Conservation (phyloP, 2,888 invertebrate species). For the Cantharis rustica region DNA sequence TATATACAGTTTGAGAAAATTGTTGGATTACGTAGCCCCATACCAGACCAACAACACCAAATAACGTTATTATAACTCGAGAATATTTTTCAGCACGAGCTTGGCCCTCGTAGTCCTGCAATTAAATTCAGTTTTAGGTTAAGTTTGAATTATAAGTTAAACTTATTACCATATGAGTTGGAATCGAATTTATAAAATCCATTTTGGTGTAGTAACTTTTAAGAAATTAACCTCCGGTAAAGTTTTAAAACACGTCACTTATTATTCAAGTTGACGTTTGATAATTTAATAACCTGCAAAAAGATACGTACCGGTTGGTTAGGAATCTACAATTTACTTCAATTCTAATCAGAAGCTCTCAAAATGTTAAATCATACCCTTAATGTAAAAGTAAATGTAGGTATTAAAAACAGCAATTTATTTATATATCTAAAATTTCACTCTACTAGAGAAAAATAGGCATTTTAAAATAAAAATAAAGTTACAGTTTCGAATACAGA, state of each 20-base stretch:
- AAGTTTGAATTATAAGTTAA: not conserved
- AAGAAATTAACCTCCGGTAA: not conserved
- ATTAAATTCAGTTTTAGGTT: slow-evolving; percentile 9
- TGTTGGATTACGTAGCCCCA: slow-evolving; percentile 95
- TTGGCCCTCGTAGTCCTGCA: slow-evolving; percentile 89
- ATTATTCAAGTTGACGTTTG: not conserved
- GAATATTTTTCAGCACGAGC: slow-evolving; percentile 87
- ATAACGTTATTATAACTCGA: slow-evolving; percentile 85
- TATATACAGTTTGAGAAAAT: slow-evolving; percentile 93
- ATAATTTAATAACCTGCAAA: not conserved
- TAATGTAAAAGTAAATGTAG: too few relatives aligned
- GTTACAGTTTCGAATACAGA: too few relatives aligned
- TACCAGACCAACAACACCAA: slow-evolving; percentile 87
- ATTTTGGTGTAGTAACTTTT: slow-evolving; percentile 10
- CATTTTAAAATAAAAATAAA: too few relatives aligned
- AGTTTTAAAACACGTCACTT: slow-evolving; percentile 14
- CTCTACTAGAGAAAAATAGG: too few relatives aligned
- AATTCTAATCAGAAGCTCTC: too few relatives aligned
- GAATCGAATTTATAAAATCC: slow-evolving; percentile 45
- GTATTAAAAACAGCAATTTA: too few relatives aligned
- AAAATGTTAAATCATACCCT: too few relatives aligned
- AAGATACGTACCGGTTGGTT: not conserved
- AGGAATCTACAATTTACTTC: not conserved
- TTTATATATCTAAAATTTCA: too few relatives aligned
- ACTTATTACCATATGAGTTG: slow-evolving; percentile 54